Evolutionary conservation across 2,888 invertebrate species (phyloP).

Genomic region (Volucella bombylans): DNA sequence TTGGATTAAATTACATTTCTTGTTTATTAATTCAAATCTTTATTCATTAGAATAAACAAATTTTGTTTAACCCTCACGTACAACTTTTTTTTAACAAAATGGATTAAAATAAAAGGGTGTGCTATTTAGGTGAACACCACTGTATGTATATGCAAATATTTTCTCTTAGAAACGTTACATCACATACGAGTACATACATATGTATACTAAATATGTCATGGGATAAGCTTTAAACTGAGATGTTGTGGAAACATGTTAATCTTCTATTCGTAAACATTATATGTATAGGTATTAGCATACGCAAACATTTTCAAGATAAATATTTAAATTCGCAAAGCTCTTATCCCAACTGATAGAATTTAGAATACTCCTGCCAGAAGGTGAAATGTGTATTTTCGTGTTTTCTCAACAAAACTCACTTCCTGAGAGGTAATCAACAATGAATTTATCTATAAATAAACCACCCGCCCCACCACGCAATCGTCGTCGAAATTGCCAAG

Average conservation of each 20-base stretch:
- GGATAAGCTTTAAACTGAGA: slow-evolving; percentile 34
- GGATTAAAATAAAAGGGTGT: too few relatives aligned
- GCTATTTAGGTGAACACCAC: too few relatives aligned
- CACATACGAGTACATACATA: too few relatives aligned
- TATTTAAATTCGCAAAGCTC: slow-evolving; percentile 51
- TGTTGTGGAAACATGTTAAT: slow-evolving; percentile 54
- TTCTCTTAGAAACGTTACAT: too few relatives aligned
- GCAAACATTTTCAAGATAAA: slow-evolving; percentile 46
- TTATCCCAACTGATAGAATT: background rate
- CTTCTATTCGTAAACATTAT: slow-evolving; percentile 54
- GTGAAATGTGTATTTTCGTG: slow-evolving; percentile 47
- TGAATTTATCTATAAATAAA: slow-evolving; percentile 53
- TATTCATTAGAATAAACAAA: too few relatives aligned
- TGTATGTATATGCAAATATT: too few relatives aligned
- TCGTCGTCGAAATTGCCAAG: slow-evolving; percentile 20
- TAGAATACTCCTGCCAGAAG: slow-evolving; percentile 13
- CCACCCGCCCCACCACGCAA: slow-evolving; percentile 21
- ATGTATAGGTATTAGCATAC: background rate
- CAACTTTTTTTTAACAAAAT: too few relatives aligned
- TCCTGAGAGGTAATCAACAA: slow-evolving; percentile 41
- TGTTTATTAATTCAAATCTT: too few relatives aligned
- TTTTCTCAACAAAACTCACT: slow-evolving; percentile 58
- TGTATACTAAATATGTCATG: background rate
- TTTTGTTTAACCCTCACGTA: too few relatives aligned
- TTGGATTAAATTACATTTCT: too few relatives aligned